Conservation (phyloP, 2,113 vertebrate genomes). For the Misgurnus mizolepis region DNA sequence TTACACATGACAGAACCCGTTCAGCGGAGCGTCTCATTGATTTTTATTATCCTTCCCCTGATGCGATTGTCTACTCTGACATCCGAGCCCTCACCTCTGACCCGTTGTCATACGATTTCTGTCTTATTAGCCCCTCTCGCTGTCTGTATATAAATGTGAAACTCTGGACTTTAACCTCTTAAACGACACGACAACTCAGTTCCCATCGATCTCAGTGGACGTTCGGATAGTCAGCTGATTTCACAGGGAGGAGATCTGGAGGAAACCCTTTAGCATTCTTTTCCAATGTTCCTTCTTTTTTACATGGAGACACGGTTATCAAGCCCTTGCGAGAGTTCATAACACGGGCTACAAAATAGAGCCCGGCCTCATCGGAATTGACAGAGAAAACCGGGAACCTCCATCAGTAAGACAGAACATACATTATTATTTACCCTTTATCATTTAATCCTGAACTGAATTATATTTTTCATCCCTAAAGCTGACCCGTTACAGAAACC, state of each 20-base stretch:
- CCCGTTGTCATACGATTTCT: conserved; percentile 69
- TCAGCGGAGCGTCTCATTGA: conserved; percentile 35
- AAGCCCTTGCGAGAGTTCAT: conserved; percentile 72
- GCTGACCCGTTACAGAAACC: no score
- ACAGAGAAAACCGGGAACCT: conserved; percentile 52
- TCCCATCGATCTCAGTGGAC: conserved; percentile 51
- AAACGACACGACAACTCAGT: conserved; percentile 55
- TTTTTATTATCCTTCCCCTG: conserved; percentile 58
- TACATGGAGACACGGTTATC: conserved; percentile 80
- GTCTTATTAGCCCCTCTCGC: conserved; percentile 54
- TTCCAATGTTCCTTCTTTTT: conserved; percentile 63
- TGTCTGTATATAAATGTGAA: conserved; percentile 19
- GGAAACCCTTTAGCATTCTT: conserved; percentile 69
- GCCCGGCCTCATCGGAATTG: conserved; percentile 64
- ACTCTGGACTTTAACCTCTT: conserved; percentile 49
- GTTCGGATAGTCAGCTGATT: conserved; percentile 70
- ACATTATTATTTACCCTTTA: conserved; percentile 2
- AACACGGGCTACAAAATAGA: conserved; percentile 71
- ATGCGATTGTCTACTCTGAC: conserved; percentile 65
- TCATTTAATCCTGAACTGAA: no score
- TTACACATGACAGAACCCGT: conserved; percentile 19
- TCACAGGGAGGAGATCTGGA: conserved; percentile 46
- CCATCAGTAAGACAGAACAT: conserved; percentile 41
- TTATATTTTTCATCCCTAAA: no score
- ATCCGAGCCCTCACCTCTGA: conserved; percentile 62